Percentiles rank a stretch among this genome's conserved stretches.
Evolutionary conservation across 2,113 vertebrate species (phyloP).

Genomic region (Neogobius melanostomus): DNA sequence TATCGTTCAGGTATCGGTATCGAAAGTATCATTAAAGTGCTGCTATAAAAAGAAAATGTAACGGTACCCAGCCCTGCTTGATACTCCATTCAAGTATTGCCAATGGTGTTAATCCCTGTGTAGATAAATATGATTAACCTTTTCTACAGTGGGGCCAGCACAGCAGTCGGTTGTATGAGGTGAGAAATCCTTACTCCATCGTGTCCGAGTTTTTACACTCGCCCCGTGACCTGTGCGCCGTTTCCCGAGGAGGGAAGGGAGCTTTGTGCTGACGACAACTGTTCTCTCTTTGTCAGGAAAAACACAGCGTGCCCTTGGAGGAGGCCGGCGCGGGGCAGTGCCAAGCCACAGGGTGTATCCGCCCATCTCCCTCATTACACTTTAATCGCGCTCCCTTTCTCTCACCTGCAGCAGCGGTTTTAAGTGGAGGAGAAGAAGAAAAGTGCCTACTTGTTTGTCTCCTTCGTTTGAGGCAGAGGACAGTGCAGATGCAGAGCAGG

Average conservation of each 20-base stretch:
- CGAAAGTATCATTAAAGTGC: too few species aligned
- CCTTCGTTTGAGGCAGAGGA: conserved; percentile 58
- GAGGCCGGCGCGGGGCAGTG: conserved; percentile 46
- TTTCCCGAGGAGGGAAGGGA: conserved; percentile 21
- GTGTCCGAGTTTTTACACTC: background rate
- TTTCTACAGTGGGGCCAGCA: background rate
- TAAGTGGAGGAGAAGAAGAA: conserved; percentile 21
- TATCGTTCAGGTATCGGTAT: too few species aligned
- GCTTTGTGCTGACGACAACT: conserved; percentile 58
- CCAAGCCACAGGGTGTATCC: conserved; percentile 42
- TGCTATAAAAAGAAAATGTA: too few species aligned
- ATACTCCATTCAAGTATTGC: too few species aligned
- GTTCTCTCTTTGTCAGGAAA: conserved; percentile 59
- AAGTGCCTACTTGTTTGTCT: conserved; percentile 66
- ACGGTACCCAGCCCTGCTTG: too few species aligned
- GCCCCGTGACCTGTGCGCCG: conserved; percentile 9
- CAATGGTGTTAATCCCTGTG: too few species aligned
- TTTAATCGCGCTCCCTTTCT: conserved; percentile 61
- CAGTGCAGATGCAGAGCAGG: conserved; percentile 57
- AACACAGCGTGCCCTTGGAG: conserved; percentile 57
- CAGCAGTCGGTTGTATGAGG: background rate
- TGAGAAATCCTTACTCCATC: background rate
- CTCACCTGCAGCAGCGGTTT: conserved; percentile 26
- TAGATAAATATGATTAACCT: too few species aligned
- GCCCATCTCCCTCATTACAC: conserved; percentile 61